Conservation (phyloP, 2,797 vertebrate genomes). For the Catamblyrhynchus diadema region DNA sequence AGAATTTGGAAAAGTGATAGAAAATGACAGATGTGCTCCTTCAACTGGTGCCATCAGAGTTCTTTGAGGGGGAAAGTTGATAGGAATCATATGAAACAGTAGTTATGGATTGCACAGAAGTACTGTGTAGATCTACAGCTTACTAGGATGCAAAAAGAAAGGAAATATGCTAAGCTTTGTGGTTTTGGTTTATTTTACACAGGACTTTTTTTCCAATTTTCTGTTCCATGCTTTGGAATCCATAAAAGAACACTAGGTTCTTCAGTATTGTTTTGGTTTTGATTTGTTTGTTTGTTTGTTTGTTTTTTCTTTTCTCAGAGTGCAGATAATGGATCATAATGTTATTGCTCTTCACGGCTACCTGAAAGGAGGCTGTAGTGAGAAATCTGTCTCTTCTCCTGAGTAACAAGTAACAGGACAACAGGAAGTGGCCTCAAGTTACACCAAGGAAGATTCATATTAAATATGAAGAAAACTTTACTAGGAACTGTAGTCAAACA, state of each 20-base stretch:
- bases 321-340: not conserved
- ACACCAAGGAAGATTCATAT: not conserved
- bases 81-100: not conserved
- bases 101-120: not conserved
- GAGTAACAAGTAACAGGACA: not conserved
- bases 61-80: not conserved
- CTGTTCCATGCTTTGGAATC: not conserved
- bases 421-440: not conserved
- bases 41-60: not conserved
- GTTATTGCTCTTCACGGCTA: accelerated
- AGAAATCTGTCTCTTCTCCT: not conserved
- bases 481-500: not conserved
- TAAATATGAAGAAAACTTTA: not conserved
- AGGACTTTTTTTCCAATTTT: not conserved
- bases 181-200: not conserved
- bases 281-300: not conserved
- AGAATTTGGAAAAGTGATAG: not conserved
- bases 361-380: not conserved
- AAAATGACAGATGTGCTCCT: not conserved
- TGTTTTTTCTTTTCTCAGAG: not conserved
- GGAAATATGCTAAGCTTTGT: not conserved
- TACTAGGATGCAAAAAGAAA: not conserved
- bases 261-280: not conserved
- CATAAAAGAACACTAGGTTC: not conserved
- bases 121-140: not conserved